phyloP scores from a whole-genome alignment of 2,797 vertebrate genomes.

The Microctenopoma lineatum region DNA sequence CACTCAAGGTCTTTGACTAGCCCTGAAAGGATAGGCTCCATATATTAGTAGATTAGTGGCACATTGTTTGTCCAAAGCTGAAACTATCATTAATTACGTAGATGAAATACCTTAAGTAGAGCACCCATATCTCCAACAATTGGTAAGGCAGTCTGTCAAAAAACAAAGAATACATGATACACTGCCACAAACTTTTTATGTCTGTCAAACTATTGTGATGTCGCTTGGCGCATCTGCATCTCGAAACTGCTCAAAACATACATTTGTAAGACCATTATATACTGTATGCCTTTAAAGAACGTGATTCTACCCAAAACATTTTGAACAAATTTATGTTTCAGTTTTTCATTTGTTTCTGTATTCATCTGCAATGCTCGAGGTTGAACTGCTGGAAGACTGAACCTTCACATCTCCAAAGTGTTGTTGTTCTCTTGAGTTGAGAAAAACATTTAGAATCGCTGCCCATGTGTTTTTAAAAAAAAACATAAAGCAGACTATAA shows the following conservation, averaged over 20 bases:
- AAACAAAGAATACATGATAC: constrained; percentile 26
- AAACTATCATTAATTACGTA: constrained; percentile 26
- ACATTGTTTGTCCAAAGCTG: constrained; percentile 28
- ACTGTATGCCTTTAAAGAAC: constrained; percentile 35
- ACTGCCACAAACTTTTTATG: constrained; percentile 11
- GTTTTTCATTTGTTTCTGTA: constrained; percentile 31
- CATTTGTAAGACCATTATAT: constrained; percentile 18
- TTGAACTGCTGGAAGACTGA: constrained; percentile 32
- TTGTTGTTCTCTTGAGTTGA: constrained; percentile 34
- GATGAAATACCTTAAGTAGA: constrained; percentile 90
- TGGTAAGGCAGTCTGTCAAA: constrained; percentile 91
- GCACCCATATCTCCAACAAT: constrained; percentile 93
- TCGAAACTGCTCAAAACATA: constrained; percentile 24
- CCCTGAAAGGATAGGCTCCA: constrained; percentile 12
- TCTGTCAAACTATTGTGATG: constrained; percentile 12
- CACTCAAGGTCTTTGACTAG: constrained; percentile 57
- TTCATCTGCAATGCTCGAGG: constrained; percentile 42
- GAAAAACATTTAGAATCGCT: constrained; percentile 35
- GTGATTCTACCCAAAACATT: constrained; percentile 18
- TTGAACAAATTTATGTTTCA: constrained; percentile 22
- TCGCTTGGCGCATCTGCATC: constrained; percentile 22
- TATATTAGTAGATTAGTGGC: constrained; percentile 3
- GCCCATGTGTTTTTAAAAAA: constrained; percentile 13
- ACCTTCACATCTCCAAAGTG: constrained; percentile 32
- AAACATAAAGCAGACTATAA: constrained; percentile 31